A percentile compares a stretch with the other conserved stretches of the same genome.
Conservation (phyloP, 2,797 vertebrate species). For the Anguilla pacifica region DNA sequence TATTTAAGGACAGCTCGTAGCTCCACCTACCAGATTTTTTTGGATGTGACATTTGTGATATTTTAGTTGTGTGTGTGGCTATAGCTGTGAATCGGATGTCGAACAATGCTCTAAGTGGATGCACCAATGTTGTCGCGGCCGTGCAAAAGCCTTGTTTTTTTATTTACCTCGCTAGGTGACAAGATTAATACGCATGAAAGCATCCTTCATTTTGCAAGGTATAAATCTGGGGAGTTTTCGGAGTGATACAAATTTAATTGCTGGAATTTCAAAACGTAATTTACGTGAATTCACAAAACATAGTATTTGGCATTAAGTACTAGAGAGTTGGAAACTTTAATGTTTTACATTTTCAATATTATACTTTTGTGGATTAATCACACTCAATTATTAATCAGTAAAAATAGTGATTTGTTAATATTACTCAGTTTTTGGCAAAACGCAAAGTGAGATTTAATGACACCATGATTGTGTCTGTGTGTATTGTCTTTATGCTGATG, state of each 20-base stretch:
- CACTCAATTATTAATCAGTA: neutral
- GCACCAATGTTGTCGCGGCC: neutral
- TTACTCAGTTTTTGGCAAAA: no score
- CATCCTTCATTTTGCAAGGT: neutral
- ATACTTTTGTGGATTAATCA: neutral
- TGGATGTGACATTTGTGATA: neutral
- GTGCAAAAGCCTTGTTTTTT: neutral
- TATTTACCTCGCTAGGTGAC: neutral
- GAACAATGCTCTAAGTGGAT: neutral
- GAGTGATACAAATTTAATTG: neutral
- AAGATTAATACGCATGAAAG: neutral
- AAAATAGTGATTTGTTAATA: neutral
- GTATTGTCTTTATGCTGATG: no score
- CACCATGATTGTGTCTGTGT: no score
- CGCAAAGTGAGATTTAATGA: no score
- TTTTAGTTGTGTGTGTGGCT: neutral
- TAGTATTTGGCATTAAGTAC: neutral
- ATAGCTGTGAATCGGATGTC: neutral
- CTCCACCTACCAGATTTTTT: neutral
- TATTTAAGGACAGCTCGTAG: neutral
- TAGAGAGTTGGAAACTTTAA: no score
- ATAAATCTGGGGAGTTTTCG: neutral
- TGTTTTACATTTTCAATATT: no score
- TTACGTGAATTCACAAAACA: neutral
- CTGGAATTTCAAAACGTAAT: neutral